Evolutionary conservation across 2,113 vertebrate species (phyloP), one percentile per base, ranked within the genome.

Genomic region (Pundamilia nyererei): DNA sequence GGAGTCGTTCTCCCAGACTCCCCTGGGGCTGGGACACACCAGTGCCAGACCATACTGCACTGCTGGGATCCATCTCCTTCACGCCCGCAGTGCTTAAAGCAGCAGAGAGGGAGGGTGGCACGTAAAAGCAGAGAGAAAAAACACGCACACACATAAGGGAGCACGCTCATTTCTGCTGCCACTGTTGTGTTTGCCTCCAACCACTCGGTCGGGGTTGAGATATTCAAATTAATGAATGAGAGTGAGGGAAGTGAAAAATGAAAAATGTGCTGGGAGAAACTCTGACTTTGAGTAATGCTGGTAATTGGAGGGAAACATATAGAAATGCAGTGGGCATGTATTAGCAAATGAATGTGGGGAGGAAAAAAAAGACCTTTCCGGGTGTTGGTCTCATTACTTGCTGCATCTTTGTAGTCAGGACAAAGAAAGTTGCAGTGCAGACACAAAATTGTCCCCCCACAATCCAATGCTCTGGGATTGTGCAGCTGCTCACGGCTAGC

Each of bases 261-360:
- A 95, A 89, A 92, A 95, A 95, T 94, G 93, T 83, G 83, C 87
- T 6, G n/a, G 89, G 79, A 90, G 84, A 89, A 87, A 9, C 91
- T 87, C 86, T 94, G 95, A 95, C 95, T 94, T 95, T 96, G 95
- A 96, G 93, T 95, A 96, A 96, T 96, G 95, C 91, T 93, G 89
- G 93, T 95, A 95, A 96, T 95, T 93, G 94, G 91, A 94, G 86
- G 89, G 93, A 95, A 94, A 94, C 93, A 89, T 91, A 91, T 86
- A 94, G 94, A 89, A 95, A 94, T 93, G 90, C 92, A 92, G 92
- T 68, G 82, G 87, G 90, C 91, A 89, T 91, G 94, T 93, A 87
- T 95, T 87, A 90, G 89, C 86, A 94, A 94, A 94, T 95, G 89
- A 93, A 95, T 72, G 86, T 84, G 70, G 60, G 60, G n/a, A 56